Percentiles rank a stretch among this genome's conserved stretches.
Conservation (phyloP, 2,797 vertebrate species). For the Pagetopsis macropterus region DNA sequence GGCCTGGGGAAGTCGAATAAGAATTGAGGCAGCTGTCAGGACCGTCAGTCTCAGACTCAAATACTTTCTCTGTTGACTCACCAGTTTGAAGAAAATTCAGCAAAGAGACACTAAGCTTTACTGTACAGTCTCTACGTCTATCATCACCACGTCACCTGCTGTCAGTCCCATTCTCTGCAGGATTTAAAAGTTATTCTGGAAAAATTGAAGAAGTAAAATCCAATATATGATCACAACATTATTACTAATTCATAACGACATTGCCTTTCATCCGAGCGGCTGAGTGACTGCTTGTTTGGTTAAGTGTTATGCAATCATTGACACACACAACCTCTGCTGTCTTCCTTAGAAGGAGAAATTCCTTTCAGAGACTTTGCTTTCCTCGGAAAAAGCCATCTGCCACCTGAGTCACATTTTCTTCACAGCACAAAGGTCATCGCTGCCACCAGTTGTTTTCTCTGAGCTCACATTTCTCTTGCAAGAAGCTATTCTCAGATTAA, state of each 20-base stretch:
- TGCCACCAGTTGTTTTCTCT: conserved; percentile 36
- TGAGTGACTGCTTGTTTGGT: conserved; percentile 25
- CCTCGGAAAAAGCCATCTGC: conserved; percentile 44
- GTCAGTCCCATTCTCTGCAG: not conserved
- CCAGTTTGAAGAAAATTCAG: conserved; percentile 9
- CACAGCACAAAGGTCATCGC: conserved; percentile 37
- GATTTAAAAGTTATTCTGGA: conserved; percentile 7
- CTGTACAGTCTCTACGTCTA: not conserved
- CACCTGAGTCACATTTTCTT: conserved; percentile 49
- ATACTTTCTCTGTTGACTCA: conserved; percentile 8
- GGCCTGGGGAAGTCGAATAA: not conserved
- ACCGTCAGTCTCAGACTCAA: conserved; percentile 7
- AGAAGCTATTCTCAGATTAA: conserved; percentile 21
- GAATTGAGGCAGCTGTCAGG: not conserved
- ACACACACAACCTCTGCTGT: conserved; percentile 31
- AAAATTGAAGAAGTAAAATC: not conserved
- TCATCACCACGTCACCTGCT: not conserved
- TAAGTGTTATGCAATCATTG: conserved; percentile 44
- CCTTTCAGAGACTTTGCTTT: conserved; percentile 26
- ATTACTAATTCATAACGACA: not conserved
- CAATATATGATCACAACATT: not conserved
- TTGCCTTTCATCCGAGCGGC: conserved; percentile 8
- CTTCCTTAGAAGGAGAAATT: conserved; percentile 18
- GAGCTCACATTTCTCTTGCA: conserved; percentile 9
- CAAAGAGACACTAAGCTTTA: conserved; percentile 3